Conservation (phyloP, 2,113 vertebrate genomes). For the Laticauda laticaudata region DNA sequence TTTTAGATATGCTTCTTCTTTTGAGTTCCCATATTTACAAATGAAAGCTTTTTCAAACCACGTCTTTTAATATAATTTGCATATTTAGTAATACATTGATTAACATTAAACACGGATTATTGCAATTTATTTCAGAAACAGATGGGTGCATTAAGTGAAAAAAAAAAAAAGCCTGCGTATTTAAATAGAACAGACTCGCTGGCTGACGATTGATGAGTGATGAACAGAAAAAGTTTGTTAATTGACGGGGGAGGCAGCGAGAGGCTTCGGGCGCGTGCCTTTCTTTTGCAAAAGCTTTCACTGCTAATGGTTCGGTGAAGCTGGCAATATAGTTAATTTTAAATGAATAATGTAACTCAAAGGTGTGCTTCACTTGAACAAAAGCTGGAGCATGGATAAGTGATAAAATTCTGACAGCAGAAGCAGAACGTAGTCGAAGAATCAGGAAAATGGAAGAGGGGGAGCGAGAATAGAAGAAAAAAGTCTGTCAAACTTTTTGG, state of each 20-base stretch:
- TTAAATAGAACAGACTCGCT: constrained; percentile 74
- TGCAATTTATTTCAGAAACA: constrained; percentile 86
- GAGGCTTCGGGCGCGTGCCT: constrained; percentile 22
- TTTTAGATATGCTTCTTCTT: constrained; percentile 85
- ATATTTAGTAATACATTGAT: constrained; percentile 88
- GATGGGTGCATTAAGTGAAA: constrained; percentile 80
- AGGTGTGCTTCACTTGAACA: constrained; percentile 31
- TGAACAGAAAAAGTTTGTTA: constrained; percentile 78
- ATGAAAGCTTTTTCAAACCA: constrained; percentile 82
- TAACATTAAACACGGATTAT: constrained; percentile 86
- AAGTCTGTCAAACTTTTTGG: constrained; percentile 31
- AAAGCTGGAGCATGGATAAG: constrained; percentile 1
- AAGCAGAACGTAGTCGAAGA: background rate
- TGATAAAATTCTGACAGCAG: background rate
- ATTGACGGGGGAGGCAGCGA: constrained; percentile 24
- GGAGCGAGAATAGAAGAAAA: background rate
- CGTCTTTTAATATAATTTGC: constrained; percentile 86
- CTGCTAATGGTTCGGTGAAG: constrained; percentile 48
- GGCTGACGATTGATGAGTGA: constrained; percentile 70
- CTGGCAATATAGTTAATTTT: constrained; percentile 50
- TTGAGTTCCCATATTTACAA: constrained; percentile 84
- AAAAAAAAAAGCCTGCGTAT: constrained; percentile 63
- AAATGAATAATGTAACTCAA: constrained; percentile 44
- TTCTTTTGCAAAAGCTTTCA: constrained; percentile 45
- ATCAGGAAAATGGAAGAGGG: background rate